Evolutionary conservation across 2,797 vertebrate species (phyloP).

Genomic region (Paedocypris micromegethes): DNA sequence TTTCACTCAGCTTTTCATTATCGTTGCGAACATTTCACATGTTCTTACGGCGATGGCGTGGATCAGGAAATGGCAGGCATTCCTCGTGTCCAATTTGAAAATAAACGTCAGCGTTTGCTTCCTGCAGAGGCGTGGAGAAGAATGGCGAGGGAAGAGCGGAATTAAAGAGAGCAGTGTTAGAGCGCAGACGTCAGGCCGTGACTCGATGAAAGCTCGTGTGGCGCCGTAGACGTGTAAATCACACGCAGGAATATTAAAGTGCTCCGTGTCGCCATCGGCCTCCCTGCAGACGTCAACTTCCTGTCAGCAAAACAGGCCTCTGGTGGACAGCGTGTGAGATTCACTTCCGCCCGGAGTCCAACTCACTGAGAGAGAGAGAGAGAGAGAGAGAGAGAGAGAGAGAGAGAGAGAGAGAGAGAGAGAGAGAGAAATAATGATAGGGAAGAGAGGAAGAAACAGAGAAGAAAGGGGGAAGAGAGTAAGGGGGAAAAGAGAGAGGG

Average conservation of each 20-base stretch:
- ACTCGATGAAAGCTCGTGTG: constrained; percentile 18
- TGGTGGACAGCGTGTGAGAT: constrained; percentile 21
- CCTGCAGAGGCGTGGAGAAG: constrained; percentile 42
- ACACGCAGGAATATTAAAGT: constrained; percentile 31
- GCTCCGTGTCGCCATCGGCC: constrained; percentile 31
- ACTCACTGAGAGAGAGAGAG: too few relatives aligned
- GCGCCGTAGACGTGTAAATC: constrained; percentile 15
- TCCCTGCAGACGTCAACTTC: constrained; percentile 36
- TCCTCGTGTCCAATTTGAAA: constrained; percentile 60
- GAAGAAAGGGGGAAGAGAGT: too few relatives aligned
- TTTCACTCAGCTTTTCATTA: too few relatives aligned
- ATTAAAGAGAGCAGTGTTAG: constrained; percentile 31
- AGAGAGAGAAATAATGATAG: too few relatives aligned
- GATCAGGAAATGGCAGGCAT: constrained; percentile 62
- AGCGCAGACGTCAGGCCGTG: constrained; percentile 22
- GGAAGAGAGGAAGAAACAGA: too few relatives aligned
- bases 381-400: too few relatives aligned
- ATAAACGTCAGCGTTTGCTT: constrained; percentile 53
- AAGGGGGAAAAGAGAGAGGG: too few relatives aligned
- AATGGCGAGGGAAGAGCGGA: constrained; percentile 16
- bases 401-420: too few relatives aligned
- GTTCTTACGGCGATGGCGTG: constrained; percentile 38
- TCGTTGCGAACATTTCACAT: neutral
- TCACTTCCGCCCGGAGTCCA: neutral
- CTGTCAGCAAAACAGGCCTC: constrained; percentile 23